These are phyloP conservation scores for Phengaris alcon DNA, from an alignment of 2,888 invertebrate species.

Conservation along the genomic window DNA sequence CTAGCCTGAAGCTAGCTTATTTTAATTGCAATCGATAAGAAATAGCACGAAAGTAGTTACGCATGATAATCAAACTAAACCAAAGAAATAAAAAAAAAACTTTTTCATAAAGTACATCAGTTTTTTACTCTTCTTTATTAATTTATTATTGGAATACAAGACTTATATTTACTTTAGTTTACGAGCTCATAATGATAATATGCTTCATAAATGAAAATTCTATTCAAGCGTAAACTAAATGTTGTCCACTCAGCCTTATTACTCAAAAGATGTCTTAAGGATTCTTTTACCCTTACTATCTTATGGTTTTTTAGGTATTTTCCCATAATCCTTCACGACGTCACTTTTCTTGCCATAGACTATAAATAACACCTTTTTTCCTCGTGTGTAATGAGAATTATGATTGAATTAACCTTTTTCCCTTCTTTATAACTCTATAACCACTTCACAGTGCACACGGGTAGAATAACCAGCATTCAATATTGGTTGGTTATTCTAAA, in stretches of 20 bases:
- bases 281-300: slow-evolving; percentile 10
- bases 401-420: slow-evolving; percentile 9
- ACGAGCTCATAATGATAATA: slow-evolving; percentile 15
- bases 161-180: neutral
- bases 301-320: neutral
- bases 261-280: slow-evolving; percentile 28
- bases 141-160: neutral
- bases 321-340: slow-evolving; percentile 15
- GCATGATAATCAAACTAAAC: neutral
- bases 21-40: no score
- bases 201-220: neutral
- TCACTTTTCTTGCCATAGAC: neutral
- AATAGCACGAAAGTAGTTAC: neutral
- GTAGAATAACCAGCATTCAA: neutral
- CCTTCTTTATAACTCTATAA: slow-evolving; percentile 21
- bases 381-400: neutral
- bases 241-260: slow-evolving; percentile 30
- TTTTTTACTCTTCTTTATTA: neutral
- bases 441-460: neutral
- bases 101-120: neutral
- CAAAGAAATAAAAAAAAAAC: neutral
- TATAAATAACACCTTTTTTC: slow-evolving; percentile 20
- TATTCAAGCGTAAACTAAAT: neutral
- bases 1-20: no score
- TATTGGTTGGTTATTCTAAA: no score